Conservation (phyloP, 2,113 vertebrate species). For the Pedionomus torquatus region DNA sequence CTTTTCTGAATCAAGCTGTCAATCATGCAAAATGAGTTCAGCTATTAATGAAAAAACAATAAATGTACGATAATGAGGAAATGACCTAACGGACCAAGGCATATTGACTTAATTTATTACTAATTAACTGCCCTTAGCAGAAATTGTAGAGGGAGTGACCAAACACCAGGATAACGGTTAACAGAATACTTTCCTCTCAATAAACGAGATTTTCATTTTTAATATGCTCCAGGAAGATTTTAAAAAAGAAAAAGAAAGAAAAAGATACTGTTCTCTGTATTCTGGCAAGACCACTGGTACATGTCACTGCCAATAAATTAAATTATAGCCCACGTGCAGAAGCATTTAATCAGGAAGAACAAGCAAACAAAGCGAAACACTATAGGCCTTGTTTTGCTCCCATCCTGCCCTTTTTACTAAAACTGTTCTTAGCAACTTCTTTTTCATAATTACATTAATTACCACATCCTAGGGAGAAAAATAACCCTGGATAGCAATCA, state of each 20-base stretch:
- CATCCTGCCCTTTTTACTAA: neutral
- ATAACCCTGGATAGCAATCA: neutral
- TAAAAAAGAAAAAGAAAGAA: neutral
- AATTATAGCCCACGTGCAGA: slow-evolving; percentile 50
- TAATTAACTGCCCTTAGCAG: slow-evolving; percentile 51
- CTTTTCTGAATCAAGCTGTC: neutral
- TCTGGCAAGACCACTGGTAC: slow-evolving; percentile 18
- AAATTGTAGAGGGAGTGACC: slow-evolving; percentile 7
- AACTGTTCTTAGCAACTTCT: slow-evolving; percentile 15
- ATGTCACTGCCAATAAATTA: slow-evolving; percentile 53
- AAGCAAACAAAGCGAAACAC: slow-evolving; percentile 40
- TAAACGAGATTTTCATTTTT: slow-evolving; percentile 10
- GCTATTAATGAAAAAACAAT: slow-evolving; percentile 57
- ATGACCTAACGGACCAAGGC: slow-evolving; percentile 50
- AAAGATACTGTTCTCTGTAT: slow-evolving; percentile 5
- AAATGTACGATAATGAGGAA: slow-evolving; percentile 58
- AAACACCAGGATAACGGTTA: slow-evolving; percentile 32
- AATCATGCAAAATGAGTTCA: slow-evolving; percentile 46
- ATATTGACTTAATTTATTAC: slow-evolving; percentile 62
- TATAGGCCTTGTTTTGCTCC: slow-evolving; percentile 36
- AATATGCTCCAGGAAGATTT: neutral
- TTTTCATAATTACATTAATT: slow-evolving; percentile 36
- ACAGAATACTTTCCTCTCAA: neutral
- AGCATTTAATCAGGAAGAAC: slow-evolving; percentile 47
- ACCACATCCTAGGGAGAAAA: slow-evolving; percentile 18